A percentile compares a stretch with the other conserved stretches of the same genome.
These are phyloP conservation scores for Pseudomyrmex sp. DNA, from an alignment of 1,140 invertebrate species.

Conservation along the genomic window DNA sequence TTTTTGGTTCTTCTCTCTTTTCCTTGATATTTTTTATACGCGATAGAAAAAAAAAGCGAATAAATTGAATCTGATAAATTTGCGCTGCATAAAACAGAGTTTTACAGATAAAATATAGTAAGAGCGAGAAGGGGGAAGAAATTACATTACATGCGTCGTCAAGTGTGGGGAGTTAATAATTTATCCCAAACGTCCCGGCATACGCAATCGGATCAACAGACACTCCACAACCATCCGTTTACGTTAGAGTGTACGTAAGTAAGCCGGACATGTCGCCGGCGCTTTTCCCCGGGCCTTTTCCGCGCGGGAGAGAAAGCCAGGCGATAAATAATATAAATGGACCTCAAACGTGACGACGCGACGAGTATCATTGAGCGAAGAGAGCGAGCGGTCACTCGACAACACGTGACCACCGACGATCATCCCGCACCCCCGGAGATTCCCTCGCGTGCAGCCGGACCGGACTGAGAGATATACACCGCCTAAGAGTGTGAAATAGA, in stretches of 20 bases:
- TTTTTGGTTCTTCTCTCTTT: no score
- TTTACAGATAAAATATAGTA: not conserved
- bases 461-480: slow-evolving; percentile 7
- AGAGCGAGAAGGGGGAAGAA: not conserved
- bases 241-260: slow-evolving; percentile 33
- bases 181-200: slow-evolving; percentile 14
- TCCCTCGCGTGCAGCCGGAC: slow-evolving; percentile 25
- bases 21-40: no score
- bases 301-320: slow-evolving; percentile 39
- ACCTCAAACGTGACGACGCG: slow-evolving; percentile 63
- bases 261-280: slow-evolving; percentile 41
- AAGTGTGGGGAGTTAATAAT: slow-evolving; percentile 27
- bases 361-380: slow-evolving; percentile 47
- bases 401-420: slow-evolving; percentile 64
- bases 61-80: no score
- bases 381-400: slow-evolving; percentile 60
- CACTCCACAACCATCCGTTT: slow-evolving; percentile 35
- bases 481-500: not conserved
- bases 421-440: slow-evolving; percentile 40
- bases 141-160: not conserved
- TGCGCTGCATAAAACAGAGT: not conserved
- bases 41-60: no score
- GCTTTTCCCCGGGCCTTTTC: slow-evolving; percentile 28
- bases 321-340: slow-evolving; percentile 68
- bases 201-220: slow-evolving; percentile 45